Base-by-base conservation (phyloP, 2,113 vertebrate genomes). In the Nesoenas mayeri region DNA sequence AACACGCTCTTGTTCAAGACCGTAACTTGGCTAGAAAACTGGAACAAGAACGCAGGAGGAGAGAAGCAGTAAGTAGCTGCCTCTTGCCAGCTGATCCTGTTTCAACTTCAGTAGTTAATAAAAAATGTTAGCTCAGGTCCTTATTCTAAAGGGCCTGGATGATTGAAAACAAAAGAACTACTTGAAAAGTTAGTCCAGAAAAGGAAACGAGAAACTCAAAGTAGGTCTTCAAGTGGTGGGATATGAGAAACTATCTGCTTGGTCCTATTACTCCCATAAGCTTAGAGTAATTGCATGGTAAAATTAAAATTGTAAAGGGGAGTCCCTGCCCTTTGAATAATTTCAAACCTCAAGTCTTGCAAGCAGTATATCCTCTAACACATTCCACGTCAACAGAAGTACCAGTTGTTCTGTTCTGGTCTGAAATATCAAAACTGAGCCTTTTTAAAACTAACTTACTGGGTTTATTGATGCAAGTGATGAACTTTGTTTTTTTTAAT, bases 31-130 rank as follows among this genome's bases (percentile, higher is more conserved):
- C 99, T 21, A 98, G 98, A 58, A 98, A 97, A 91, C 98, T 95
- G 92, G 99, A 99, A 80, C 99, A 99, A 83, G 99, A 99, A 57
- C 98, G 99, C 24, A 98, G 99, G 64, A 96, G 98, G 47, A 98
- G 97, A 94, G 98, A 99, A 96, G 98, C 98, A 56, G 99, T 99
- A 96, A 99, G 99, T 98, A 75, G 47, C 21, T 73, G n/a, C 29
- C 36, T 81, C 65, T 57, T 67, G 79, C 32, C 26, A 50, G 15
- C 1, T 57, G 21, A 9, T 21, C 64, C 74, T 88, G 10, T 81
- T 69, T 93, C 28, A 53, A 3, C 15, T 66, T 83, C 21, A 84
- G 26, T 32, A 66, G 15, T 58, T 14, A 51, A 60, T 29, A 66
- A 81, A 78, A 47, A 42, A 38, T 14, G 29, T 38, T 83, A 38